Base-by-base conservation (phyloP, 2,888 invertebrate species). In the Escarpia spicata region DNA sequence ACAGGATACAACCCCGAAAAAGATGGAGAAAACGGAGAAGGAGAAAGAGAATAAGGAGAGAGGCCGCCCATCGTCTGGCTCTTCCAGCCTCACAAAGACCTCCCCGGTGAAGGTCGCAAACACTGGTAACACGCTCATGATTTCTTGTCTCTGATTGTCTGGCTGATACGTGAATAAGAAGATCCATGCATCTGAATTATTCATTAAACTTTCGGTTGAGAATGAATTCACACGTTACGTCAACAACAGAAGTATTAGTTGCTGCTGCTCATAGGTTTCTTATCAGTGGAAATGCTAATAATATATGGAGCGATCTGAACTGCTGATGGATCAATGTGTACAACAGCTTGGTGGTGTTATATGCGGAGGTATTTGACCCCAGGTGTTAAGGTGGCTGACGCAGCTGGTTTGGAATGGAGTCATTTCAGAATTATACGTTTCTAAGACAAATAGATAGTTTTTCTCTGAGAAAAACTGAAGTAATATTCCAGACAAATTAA, bases 11-110 rank as follows among this genome's bases (percentile, higher is more conserved):
- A 75, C 75, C 75, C 75, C 75, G 19, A 75, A 75, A 75, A 75
- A 75, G 75, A 75, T 75, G 75, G 75, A 75, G 75, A 75, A 75
- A 75, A 75, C 75, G 26, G 75, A 75, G 75, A 75, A 75, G n/a
- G 75, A 75, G 26, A 15, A 26, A n/a, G 75, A 75, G 26, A 75
- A 75, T 26, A 75, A 75, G 75, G 75, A 75, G 75, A 15, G 75
- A 26, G 75, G 75, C 19, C 75, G n/a, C 26, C 75, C 75, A 1
- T 75, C 75, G 6, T 75, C 75, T 2, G 75, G 75, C 26, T 75
- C 75, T 4, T 26, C 75, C 75, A 75, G 75, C 75, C 19, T 75
- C 75, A 1, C 75, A 6, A 75, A 75, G 75, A 6, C 26, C 75
- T 75, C 75, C 3, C 75, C 75, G 26, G 75, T 75, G 75, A 75